These are phyloP conservation scores for Watsonalla cultraria DNA, from an alignment of 2,888 invertebrate genomes.

Conservation along the genomic window DNA sequence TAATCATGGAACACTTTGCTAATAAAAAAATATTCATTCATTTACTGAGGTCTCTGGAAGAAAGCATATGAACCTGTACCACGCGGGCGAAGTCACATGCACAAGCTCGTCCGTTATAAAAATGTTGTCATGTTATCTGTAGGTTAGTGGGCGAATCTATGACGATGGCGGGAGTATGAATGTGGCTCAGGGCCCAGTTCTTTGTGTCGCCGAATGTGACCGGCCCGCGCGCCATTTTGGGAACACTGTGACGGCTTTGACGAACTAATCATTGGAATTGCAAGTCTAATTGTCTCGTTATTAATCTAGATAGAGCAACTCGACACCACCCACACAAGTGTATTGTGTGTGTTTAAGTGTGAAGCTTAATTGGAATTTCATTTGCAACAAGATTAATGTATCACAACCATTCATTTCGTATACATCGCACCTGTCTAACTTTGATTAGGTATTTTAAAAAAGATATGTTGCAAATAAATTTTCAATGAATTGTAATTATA, in stretches of 20 bases:
- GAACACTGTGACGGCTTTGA: background rate
- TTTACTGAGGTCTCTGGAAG: too few species aligned
- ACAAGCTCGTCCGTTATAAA: too few species aligned
- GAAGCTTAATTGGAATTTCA: background rate
- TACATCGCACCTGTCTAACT: too few species aligned
- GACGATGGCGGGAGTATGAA: slow-evolving; percentile 6
- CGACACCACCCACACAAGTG: background rate
- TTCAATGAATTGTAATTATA: too few species aligned
- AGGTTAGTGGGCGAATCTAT: background rate
- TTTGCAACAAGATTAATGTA: background rate
- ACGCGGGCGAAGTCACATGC: too few species aligned
- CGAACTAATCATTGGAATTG: background rate
- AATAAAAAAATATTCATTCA: background rate
- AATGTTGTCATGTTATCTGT: too few species aligned
- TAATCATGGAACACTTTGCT: background rate
- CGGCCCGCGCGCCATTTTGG: slow-evolving; percentile 33
- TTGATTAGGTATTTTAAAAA: too few species aligned
- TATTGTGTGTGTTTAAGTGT: background rate
- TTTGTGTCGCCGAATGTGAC: slow-evolving; percentile 34
- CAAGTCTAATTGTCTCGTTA: background rate
- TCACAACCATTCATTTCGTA: too few species aligned
- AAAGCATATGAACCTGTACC: too few species aligned
- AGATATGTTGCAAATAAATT: too few species aligned
- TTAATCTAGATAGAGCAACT: background rate
- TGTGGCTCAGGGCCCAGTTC: slow-evolving; percentile 48